Base-by-base conservation (phyloP, 2,113 vertebrate genomes). In the Phylloscopus whistleri region DNA sequence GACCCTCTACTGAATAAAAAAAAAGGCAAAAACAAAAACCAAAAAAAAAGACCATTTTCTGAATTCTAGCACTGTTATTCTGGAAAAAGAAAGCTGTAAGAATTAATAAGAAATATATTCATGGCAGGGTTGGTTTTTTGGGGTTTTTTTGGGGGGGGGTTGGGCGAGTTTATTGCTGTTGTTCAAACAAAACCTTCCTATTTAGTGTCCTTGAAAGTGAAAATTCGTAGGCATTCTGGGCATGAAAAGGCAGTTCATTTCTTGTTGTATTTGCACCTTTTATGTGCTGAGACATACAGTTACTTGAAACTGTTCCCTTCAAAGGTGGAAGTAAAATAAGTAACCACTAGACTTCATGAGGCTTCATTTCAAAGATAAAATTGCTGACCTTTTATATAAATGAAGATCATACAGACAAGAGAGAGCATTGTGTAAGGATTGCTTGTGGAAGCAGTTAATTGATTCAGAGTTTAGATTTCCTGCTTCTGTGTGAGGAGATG, bases 251-350 rank as follows among this genome's bases (percentile, higher is more conserved):
- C 51, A 87, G 30, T 86, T 88, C 6, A 37, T 69, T 92, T 92
- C 28, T 84, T 55, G 72, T 93, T 90, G 7, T 41, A 52, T 86
- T 94, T 90, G 49, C 35, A 64, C 76, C 83, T 94, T 96, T 69
- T 68, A 69, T 87, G 37, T 94, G 81, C 91, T 89, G 81, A 95
- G 87, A 44, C 72, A 33, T 26, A 68, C 0, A 8, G 66, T 95
- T 96, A 87, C 75, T 82, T 93, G 91, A 92, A 93, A 84, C 74
- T 84, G 43, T 77, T 87, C n/a, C 64, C 76, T 63, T 75, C 74
- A 64, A 60, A 89, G 56, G 77, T 95, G 77, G 87, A 94, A 96
- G 62, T 87, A 89, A 95, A 93, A 79, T 93, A 76, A 43, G 73
- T 94, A 91, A 91, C 87, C 66, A 24, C 73, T 46, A 49, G 58